phyloP scores from a whole-genome alignment of 2,797 vertebrate genomes.

The Crenuchus spilurus region DNA sequence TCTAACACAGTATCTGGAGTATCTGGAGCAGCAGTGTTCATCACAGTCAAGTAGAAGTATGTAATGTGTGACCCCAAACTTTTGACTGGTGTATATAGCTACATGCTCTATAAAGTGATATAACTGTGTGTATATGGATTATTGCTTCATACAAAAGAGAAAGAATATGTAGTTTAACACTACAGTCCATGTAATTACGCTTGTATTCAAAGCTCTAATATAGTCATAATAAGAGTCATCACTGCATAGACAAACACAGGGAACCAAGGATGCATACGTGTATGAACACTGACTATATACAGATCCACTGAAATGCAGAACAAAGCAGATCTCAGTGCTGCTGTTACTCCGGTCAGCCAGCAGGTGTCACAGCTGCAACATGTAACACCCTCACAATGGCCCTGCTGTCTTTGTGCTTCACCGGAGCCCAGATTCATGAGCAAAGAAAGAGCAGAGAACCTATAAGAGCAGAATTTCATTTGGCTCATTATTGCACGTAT shows the following conservation, averaged over 20 bases:
- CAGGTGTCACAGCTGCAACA: not conserved
- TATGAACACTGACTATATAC: not conserved
- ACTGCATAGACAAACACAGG: not conserved
- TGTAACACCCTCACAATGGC: constrained; percentile 7
- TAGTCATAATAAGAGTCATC: not conserved
- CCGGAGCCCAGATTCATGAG: not conserved
- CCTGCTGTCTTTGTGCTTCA: constrained; percentile 12
- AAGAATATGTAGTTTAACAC: not conserved
- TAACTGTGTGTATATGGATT: not conserved
- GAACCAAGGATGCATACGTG: not conserved
- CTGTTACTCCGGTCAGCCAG: constrained; percentile 8
- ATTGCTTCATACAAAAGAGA: not conserved
- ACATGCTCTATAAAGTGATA: not conserved
- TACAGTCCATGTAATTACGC: not conserved
- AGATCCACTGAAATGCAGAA: not conserved
- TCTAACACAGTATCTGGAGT: too few relatives aligned
- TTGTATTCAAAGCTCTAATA: not conserved
- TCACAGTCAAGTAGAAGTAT: too few relatives aligned
- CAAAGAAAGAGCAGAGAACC: not conserved
- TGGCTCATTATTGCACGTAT: too few relatives aligned
- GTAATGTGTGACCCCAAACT: too few relatives aligned
- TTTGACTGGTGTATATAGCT: not conserved
- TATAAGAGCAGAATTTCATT: not conserved
- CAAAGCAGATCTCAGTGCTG: not conserved
- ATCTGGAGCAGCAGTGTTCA: too few relatives aligned